A percentile compares a stretch with the other conserved stretches of the same genome.
These are phyloP conservation scores for Lacerta agilis DNA, from an alignment of 2,797 vertebrate genomes.

Conservation along the genomic window DNA sequence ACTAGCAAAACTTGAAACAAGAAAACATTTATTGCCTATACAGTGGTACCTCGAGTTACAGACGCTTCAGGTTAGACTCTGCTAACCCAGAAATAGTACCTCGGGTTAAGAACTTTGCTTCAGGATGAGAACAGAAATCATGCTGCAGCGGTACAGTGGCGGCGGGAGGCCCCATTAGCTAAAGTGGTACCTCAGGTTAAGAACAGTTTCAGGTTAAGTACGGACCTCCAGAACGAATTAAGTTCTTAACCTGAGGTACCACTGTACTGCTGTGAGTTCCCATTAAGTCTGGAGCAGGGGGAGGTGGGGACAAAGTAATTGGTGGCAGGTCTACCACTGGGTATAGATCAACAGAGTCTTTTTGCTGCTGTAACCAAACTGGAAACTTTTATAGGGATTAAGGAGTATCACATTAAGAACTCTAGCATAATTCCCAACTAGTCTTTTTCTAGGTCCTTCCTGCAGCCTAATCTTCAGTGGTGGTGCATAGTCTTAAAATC, in stretches of 20 bases:
- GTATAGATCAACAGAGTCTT: neutral
- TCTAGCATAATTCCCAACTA: neutral
- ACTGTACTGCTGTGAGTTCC: neutral
- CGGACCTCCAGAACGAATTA: no score
- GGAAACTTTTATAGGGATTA: neutral
- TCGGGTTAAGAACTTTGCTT: no score
- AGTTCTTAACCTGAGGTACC: no score
- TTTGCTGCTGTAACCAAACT: neutral
- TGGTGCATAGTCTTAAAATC: neutral
- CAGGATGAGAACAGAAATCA: no score
- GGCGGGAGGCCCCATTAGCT: no score
- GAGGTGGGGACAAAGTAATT: neutral
- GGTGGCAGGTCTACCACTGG: neutral
- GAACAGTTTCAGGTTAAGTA: no score
- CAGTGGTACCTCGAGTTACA: no score
- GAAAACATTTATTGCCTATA: no score
- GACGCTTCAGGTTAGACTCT: no score
- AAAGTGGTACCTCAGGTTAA: no score
- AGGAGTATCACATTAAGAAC: neutral
- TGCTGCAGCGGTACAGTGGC: no score
- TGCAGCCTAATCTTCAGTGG: neutral
- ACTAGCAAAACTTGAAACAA: neutral
- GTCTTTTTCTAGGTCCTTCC: neutral
- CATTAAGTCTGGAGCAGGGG: neutral
- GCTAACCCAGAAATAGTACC: no score